These are phyloP conservation scores for Clamator glandarius DNA, from an alignment of 2,797 vertebrate genomes.

Conservation along the genomic window DNA sequence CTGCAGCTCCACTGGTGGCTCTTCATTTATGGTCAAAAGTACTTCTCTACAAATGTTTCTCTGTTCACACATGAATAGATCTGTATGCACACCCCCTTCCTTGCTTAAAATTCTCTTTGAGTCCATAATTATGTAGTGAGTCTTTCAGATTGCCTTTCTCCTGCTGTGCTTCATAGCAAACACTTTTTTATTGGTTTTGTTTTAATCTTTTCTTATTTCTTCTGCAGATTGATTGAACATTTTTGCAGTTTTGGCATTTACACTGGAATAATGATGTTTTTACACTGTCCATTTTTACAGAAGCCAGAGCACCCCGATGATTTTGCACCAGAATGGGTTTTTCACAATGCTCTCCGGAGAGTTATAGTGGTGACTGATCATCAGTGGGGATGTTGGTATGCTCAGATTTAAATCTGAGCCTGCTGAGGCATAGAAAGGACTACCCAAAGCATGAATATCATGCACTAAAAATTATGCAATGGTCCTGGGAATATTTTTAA, in stretches of 20 bases:
- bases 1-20: not conserved
- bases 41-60: not conserved
- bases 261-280: not conserved
- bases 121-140: not conserved
- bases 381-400: not conserved
- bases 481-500: not conserved
- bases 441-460: not conserved
- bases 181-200: not conserved
- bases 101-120: constrained; percentile 29
- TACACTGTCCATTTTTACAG: not conserved
- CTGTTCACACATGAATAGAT: not conserved
- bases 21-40: not conserved
- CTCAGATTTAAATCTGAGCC: not conserved
- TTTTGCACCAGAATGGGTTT: not conserved
- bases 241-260: not conserved
- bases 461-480: not conserved
- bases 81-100: not conserved
- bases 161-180: not conserved
- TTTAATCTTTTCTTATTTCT: constrained; percentile 7
- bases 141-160: not conserved
- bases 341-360: not conserved
- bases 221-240: not conserved
- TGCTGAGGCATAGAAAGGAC: not conserved
- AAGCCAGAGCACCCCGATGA: not conserved
- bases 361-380: not conserved